Evolutionary conservation across 2,888 invertebrate species (phyloP), one percentile per base, ranked within the genome.

Genomic region (Scaptomyza tumidula): DNA sequence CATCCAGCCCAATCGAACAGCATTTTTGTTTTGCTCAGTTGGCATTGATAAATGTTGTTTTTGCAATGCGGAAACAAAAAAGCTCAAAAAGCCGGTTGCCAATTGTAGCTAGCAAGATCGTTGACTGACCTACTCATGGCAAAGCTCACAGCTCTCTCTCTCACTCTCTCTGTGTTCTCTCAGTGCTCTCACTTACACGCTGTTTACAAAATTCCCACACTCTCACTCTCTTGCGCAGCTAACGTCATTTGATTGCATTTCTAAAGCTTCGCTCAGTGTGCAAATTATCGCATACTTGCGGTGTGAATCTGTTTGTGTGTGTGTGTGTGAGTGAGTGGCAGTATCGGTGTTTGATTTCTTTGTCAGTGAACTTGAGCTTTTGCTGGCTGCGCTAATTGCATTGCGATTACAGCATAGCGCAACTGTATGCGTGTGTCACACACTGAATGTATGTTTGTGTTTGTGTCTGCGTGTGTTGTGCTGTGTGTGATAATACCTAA

Each of bases 341-440:
- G 70, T 59, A 50, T 69, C 52, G 49, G 83, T 80, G 69, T 71
- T 83, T 82, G 83, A 83, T 83, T 84, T 86, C 88, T 88, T 86
- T 86, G 87, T 84, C 80, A 87, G 80, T 89, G 86, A 89, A 86
- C 88, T 89, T 87, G 82, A 86, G 89, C 89, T 89, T 86, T 85
- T 81, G 80, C 79, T 86, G 63, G 75, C 71, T 75, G 53, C 72
- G 84, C 87, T 85, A 85, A 88, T 85, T 85, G 89, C 84, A 86
- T 83, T 88, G 88, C 88, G 86, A 88, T 86, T 89, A 85, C 86
- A 83, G 80, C 84, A 83, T 79, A 80, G 63, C 48, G 54, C 48
- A 55, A 27, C 43, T 45, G 69, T 72, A 57, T 63, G 41, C 44
- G 63, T 60, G 54, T 59, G 44, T 65, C 10, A 24, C 27, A 19